Base-by-base conservation (phyloP, 2,797 vertebrate species). In the Ctenochaetus hawaiiensis region DNA sequence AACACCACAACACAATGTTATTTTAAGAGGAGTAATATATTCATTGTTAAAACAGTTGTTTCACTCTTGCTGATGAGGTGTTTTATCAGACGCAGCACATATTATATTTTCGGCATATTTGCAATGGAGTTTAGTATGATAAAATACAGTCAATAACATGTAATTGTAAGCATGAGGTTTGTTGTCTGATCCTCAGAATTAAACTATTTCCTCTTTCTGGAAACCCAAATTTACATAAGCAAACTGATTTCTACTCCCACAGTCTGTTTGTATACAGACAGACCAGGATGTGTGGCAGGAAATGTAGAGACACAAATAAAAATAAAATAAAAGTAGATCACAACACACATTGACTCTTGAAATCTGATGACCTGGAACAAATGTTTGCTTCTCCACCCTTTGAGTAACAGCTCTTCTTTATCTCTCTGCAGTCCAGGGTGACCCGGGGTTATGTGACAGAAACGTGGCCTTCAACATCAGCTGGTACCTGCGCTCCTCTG, bases 401-500 rank as follows among this genome's bases (percentile, higher is more conserved):
- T 75, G 20, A 56, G 8, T 63, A 8, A 56, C 30, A 8, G 20
- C 0, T 48, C 0, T 0, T 54, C 5, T 60, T 39, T 58, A 0
- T 75, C 17, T 72, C 34, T 54, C 44, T 72, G 16, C 72, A 98
- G 97, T 99, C 93, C 94, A 96, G 87, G 96, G 95, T 67, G 93
- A 97, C 67, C 39, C 80, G 4, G 86, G 82, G 12, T 61, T 92
- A 67, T 99, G 97, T 91, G 95, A 97, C 23, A 80, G 88, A 11
- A 95, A 92, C 66, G 82, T 95, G 73, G 72, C 73, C 76, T 96
- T 96, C 86, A 98, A 97, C 83, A 91, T 99, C 90, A 97, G 94
- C 84, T 99, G 97, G 97, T 98, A 97, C 89, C 94, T 99, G 71
- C 96, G 97, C 70, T 98, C 97, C 20, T 97, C 96, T 45, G 91